phyloP scores from a whole-genome alignment of 2,888 invertebrate genomes.

The Tolmerus cingulatus region DNA sequence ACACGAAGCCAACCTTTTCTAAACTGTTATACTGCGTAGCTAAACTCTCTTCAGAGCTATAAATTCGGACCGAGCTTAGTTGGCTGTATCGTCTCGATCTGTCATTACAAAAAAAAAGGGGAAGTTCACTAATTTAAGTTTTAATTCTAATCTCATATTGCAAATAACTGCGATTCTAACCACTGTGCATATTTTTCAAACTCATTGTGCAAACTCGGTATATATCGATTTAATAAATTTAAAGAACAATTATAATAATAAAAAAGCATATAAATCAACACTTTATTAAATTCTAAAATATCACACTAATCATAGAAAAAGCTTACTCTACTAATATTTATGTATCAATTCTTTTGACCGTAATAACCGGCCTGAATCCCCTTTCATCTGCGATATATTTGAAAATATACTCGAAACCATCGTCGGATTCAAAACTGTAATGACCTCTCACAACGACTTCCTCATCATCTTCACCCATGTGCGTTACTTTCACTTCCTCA shows the following conservation, averaged over 20 bases:
- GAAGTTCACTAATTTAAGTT: too few relatives aligned
- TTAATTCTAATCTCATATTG: too few relatives aligned
- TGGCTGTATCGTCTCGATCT: too few relatives aligned
- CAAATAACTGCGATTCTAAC: too few relatives aligned
- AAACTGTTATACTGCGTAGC: too few relatives aligned
- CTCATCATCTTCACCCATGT: conserved; percentile 38
- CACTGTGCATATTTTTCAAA: too few relatives aligned
- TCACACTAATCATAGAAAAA: background rate
- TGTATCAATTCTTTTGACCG: conserved; percentile 54
- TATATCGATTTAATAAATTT: too few relatives aligned
- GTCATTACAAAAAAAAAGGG: too few relatives aligned
- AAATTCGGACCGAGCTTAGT: too few relatives aligned
- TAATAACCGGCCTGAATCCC: conserved; percentile 65
- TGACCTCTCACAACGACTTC: conserved; percentile 55
- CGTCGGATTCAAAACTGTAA: conserved; percentile 66
- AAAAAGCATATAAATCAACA: background rate
- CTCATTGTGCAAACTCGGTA: too few relatives aligned
- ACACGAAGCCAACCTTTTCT: too few relatives aligned
- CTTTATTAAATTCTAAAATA: background rate
- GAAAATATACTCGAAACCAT: conserved; percentile 66
- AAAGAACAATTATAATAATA: background rate
- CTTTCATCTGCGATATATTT: conserved; percentile 68
- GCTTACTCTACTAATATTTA: background rate
- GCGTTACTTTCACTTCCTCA: conserved; percentile 54
- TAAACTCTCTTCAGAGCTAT: too few relatives aligned